Percentiles rank a stretch among this genome's conserved stretches.
Conservation (phyloP, 2,888 invertebrate species). For the Nineta flava region DNA sequence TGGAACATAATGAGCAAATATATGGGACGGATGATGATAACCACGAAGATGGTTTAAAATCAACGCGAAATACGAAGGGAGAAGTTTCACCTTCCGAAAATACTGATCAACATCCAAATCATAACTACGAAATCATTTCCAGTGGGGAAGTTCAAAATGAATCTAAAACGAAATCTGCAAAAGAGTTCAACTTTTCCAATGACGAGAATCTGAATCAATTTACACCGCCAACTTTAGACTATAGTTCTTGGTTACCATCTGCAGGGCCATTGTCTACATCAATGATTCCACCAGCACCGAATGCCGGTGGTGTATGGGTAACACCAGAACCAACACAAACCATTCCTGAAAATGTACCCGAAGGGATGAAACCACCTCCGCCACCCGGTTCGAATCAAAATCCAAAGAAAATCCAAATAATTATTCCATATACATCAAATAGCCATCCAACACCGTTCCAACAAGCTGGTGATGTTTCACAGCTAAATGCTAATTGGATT, state of each 20-base stretch:
- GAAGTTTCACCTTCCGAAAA: neutral
- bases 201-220: conserved; percentile 15
- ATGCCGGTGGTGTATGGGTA: conserved; percentile 9
- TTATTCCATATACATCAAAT: conserved; percentile 61
- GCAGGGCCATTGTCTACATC: conserved; percentile 15
- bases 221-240: conserved; percentile 18
- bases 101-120: neutral
- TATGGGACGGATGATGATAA: neutral
- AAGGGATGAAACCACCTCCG: conserved; percentile 13
- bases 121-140: neutral
- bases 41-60: neutral
- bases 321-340: conserved; percentile 5
- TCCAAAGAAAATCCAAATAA: conserved; percentile 52
- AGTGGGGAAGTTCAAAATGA: conserved; percentile 11
- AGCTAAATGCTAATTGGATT: conserved; percentile 19
- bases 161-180: conserved; percentile 32
- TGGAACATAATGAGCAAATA: neutral
- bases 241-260: conserved; percentile 18
- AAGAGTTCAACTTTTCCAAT: conserved; percentile 23
- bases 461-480: neutral
- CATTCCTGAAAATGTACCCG: conserved; percentile 9
- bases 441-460: conserved; percentile 35
- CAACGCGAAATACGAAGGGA: neutral
- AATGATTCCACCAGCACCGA: conserved; percentile 19
- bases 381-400: conserved; percentile 11